These are phyloP conservation scores for Leptinotarsa lineolata DNA, from an alignment of 1,140 invertebrate species.

Conservation along the genomic window DNA sequence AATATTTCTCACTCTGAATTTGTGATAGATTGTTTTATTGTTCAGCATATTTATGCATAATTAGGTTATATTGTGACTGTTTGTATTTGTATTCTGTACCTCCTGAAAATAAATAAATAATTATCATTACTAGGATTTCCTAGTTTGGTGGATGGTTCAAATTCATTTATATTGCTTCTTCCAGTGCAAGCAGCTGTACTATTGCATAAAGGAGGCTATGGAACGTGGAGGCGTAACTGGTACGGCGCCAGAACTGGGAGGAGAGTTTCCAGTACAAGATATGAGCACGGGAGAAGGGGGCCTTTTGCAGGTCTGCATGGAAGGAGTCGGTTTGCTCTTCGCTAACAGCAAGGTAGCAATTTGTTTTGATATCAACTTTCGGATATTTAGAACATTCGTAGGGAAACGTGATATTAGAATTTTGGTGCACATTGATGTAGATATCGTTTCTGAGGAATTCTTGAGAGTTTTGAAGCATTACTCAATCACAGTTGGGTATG, in stretches of 20 bases:
- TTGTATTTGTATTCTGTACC: no score
- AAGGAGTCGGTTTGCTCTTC: conserved; percentile 97
- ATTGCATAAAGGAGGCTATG: conserved; percentile 98
- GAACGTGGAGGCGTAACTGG: conserved; percentile 88
- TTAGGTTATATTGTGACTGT: no score
- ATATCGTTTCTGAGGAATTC: neutral
- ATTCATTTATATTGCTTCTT: no score
- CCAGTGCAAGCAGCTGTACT: conserved; percentile 97
- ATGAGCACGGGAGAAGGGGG: conserved; percentile 95
- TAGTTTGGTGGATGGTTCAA: no score
- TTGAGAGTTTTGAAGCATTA: no score
- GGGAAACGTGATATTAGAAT: conserved; percentile 13
- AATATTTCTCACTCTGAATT: no score
- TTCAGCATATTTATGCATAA: no score
- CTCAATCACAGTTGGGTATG: no score
- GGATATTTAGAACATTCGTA: neutral
- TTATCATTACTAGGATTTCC: no score
- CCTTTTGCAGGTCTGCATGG: conserved; percentile 97
- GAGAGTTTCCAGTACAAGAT: conserved; percentile 98
- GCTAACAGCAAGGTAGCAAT: conserved; percentile 96
- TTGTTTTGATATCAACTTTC: neutral
- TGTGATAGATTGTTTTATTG: no score
- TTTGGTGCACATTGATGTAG: conserved; percentile 12
- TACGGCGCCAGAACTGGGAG: conserved; percentile 88
- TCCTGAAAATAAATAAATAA: no score